phyloP scores from a whole-genome alignment of 2,113 vertebrate genomes.

The Irena cyanogastra region DNA sequence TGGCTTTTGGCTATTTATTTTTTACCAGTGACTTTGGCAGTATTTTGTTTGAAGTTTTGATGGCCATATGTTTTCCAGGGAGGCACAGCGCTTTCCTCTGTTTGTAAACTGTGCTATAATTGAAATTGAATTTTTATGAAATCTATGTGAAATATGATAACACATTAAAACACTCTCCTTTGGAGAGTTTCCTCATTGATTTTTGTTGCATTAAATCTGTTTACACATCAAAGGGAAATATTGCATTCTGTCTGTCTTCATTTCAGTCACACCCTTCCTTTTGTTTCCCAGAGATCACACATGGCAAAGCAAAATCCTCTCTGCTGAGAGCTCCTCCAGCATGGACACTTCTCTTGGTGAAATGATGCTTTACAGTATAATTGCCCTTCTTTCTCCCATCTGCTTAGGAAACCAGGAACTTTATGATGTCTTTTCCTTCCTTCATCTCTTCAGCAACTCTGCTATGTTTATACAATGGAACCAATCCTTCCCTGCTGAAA shows the following conservation, averaged over 20 bases:
- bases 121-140: conserved; percentile 70
- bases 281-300: conserved; percentile 37
- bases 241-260: conserved; percentile 55
- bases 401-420: background rate
- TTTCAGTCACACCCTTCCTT: conserved; percentile 50
- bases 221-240: conserved; percentile 61
- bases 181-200: conserved; percentile 63
- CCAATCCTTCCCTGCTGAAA: background rate
- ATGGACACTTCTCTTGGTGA: background rate
- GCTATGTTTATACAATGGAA: background rate
- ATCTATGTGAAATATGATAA: conserved; percentile 65
- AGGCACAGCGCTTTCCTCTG: conserved; percentile 16
- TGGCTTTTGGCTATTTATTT: conserved; percentile 64
- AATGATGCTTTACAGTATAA: conserved; percentile 2
- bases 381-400: background rate
- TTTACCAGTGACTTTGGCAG: conserved; percentile 61
- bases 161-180: conserved; percentile 61
- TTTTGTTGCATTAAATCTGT: conserved; percentile 65
- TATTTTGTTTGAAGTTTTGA: conserved; percentile 66
- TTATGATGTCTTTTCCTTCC: background rate
- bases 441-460: background rate
- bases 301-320: background rate
- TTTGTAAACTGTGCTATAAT: conserved; percentile 66
- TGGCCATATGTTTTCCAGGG: conserved; percentile 67
- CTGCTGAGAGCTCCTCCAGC: background rate